Conservation (phyloP, 2,797 vertebrate genomes). For the Parotocinclus haroldoi region DNA sequence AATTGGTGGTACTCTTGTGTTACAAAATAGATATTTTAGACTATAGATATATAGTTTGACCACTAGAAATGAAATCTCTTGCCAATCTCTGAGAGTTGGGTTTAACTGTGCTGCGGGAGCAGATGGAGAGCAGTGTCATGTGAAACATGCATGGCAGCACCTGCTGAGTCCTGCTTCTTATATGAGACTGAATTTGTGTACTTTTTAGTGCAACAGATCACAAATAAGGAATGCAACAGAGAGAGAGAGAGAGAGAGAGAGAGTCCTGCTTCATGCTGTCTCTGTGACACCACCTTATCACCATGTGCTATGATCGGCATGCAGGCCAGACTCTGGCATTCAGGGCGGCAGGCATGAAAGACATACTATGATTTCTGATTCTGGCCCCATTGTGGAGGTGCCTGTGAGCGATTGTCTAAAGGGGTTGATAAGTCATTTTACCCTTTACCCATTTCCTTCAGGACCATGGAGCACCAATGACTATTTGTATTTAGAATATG, state of each 20-base stretch:
- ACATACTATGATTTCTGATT: neutral
- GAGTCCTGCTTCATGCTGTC: neutral
- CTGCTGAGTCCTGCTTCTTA: slow-evolving; percentile 37
- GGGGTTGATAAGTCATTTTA: neutral
- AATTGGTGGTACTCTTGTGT: no score
- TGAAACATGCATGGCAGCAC: slow-evolving; percentile 22
- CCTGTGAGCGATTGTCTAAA: slow-evolving; percentile 2
- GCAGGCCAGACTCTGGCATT: slow-evolving; percentile 7
- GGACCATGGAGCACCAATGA: no score
- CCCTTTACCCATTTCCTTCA: no score
- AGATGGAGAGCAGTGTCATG: slow-evolving; percentile 8
- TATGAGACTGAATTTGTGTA: neutral
- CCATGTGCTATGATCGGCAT: neutral
- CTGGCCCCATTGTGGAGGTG: neutral
- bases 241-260: no score
- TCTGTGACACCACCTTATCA: neutral
- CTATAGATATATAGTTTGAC: no score
- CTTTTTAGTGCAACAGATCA: no score
- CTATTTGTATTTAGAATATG: no score
- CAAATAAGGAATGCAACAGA: neutral
- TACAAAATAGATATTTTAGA: no score
- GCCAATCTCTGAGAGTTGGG: neutral
- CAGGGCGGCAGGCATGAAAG: slow-evolving; percentile 5
- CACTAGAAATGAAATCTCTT: no score
- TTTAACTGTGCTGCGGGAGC: slow-evolving; percentile 10